These are phyloP conservation scores for Cebidichthys violaceus DNA, from an alignment of 2,113 vertebrate genomes.

Conservation along the genomic window DNA sequence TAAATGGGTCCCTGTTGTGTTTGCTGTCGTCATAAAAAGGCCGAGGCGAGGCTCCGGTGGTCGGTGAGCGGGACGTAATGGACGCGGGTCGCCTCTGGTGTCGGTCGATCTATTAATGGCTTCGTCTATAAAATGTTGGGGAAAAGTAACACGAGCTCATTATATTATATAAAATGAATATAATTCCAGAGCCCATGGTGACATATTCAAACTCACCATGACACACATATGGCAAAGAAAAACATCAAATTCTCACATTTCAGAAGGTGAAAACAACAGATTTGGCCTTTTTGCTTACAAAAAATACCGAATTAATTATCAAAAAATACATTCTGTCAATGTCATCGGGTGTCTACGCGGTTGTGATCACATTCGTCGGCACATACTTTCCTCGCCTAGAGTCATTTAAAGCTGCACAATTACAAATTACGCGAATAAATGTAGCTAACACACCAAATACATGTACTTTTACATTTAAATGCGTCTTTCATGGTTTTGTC, in stretches of 20 bases:
- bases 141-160: not conserved
- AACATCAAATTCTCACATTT: not conserved
- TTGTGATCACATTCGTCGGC: not conserved
- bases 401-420: not conserved
- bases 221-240: not conserved
- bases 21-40: slow-evolving; percentile 38
- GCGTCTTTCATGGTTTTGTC: not conserved
- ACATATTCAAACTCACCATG: not conserved
- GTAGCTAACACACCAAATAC: not conserved
- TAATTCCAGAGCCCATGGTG: not conserved
- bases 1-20: slow-evolving; percentile 47
- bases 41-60: slow-evolving; percentile 11
- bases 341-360: not conserved
- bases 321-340: not conserved
- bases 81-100: slow-evolving; percentile 18
- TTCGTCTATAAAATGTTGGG: not conserved
- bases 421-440: too few relatives aligned
- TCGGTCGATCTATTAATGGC: slow-evolving; percentile 1
- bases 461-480: not conserved
- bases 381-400: not conserved
- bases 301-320: not conserved
- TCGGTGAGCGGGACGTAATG: slow-evolving; percentile 47
- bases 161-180: not conserved
- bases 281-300: not conserved
- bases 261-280: not conserved